Evolutionary conservation across 1,140 invertebrate species (phyloP), one percentile per base, ranked within the genome.

Genomic region (Antheraea mylitta): DNA sequence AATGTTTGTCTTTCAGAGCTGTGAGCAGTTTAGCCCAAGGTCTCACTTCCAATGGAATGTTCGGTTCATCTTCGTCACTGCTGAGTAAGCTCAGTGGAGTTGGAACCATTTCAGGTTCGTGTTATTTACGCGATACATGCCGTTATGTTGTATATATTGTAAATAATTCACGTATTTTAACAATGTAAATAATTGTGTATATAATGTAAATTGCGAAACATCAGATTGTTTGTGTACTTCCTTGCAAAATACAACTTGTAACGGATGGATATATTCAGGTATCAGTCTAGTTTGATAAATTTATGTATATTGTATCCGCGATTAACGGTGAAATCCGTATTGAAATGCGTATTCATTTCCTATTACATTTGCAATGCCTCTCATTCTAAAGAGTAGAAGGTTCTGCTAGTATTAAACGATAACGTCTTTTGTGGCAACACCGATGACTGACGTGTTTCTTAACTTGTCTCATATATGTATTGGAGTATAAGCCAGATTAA

Each of bases 21-120:
- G 93, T 93, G 93, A 85, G 95, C 93, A 92, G 88, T 80, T 86
- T 92, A 75, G 96, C 94, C 9, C 95, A 95, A 63, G 94, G 95
- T 38, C 92, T 96, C 19, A 95, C 96, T 13, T 94, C 95, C 37
- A 96, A 96, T 80, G 95, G 95, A 66, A 96, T 97, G 92, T 97
- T 97, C 77, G 96, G 96, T 53, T 96, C 96, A 19, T 96, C 95
- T 75, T 96, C 94, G 76, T 97, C 96, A 37, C 91, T 97, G 67
- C 96, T 97, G 82, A 96, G 95, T n/a, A 97, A 96, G 90, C 94
- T 95, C 66, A 92, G 90, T 67, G 89, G 89, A 72, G 91, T 91
- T 69, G 86, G 89, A 71, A 85, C 87, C 66, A 92, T 93, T 80
- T 88, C 90, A 89, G 91, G 91, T 89, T 81, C 80, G 85, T 88